These are phyloP conservation scores for Trissolcus japonicus DNA, from an alignment of 2,888 invertebrate species.

Conservation along the genomic window DNA sequence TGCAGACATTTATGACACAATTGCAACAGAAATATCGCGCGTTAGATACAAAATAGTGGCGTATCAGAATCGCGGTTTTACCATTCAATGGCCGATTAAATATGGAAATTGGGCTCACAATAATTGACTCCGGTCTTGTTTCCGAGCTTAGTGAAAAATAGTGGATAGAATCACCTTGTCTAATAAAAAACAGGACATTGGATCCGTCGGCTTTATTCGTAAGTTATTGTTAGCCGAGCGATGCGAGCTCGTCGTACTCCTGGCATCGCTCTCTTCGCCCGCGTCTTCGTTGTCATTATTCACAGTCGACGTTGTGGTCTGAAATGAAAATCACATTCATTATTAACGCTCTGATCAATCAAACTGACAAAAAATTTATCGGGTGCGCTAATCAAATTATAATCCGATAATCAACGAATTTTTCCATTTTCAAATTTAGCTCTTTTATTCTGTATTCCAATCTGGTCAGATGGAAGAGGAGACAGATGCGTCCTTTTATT, in stretches of 20 bases:
- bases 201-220: slow-evolving; percentile 65
- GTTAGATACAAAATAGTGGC: too few relatives aligned
- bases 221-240: slow-evolving; percentile 70
- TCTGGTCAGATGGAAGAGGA: too few relatives aligned
- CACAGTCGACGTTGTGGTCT: slow-evolving; percentile 62
- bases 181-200: slow-evolving; percentile 68
- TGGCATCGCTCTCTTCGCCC: slow-evolving; percentile 69
- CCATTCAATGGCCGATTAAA: not conserved
- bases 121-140: too few relatives aligned
- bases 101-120: too few relatives aligned
- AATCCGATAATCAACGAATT: too few relatives aligned
- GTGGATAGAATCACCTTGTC: slow-evolving; percentile 65
- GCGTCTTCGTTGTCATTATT: slow-evolving; percentile 70
- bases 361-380: not conserved
- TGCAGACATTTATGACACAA: not conserved
- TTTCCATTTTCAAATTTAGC: too few relatives aligned
- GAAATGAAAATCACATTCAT: slow-evolving; percentile 30
- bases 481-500: too few relatives aligned
- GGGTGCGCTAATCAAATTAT: not conserved
- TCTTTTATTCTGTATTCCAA: too few relatives aligned
- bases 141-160: too few relatives aligned
- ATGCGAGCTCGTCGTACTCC: slow-evolving; percentile 68
- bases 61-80: too few relatives aligned
- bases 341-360: slow-evolving; percentile 9
- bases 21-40: not conserved